Evolutionary conservation across 2,888 invertebrate species (phyloP).

Genomic region (Ophonus ardosiacus): DNA sequence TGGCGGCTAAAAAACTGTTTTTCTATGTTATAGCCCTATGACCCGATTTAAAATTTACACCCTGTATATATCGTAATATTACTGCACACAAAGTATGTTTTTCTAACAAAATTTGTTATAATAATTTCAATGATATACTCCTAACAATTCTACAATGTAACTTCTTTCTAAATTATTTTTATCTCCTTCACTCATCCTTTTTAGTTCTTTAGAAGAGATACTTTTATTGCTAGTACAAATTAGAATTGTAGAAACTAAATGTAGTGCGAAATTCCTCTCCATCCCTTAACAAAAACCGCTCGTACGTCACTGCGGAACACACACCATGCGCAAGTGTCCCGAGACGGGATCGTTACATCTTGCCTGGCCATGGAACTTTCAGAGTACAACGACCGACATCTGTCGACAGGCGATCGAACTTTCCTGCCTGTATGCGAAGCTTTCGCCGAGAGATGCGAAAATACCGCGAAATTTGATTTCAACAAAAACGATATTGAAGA

Average conservation of each 20-base stretch:
- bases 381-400: constrained; percentile 51
- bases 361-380: constrained; percentile 22
- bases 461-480: constrained; percentile 38
- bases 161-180: background rate
- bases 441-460: constrained; percentile 6
- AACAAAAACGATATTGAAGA: background rate
- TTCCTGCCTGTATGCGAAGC: constrained; percentile 9
- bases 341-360: constrained; percentile 54
- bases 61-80: too few relatives aligned
- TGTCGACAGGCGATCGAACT: constrained; percentile 43
- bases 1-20: too few relatives aligned
- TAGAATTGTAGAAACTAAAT: constrained; percentile 38
- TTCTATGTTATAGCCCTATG: too few relatives aligned
- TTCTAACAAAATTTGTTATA: background rate
- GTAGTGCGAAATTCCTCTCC: background rate
- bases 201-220: background rate
- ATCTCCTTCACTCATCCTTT: background rate
- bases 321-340: constrained; percentile 24
- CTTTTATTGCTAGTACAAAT: constrained; percentile 22
- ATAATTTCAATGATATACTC: background rate
- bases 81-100: too few relatives aligned
- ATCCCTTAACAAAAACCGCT: background rate
- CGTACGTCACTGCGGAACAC: constrained; percentile 42
- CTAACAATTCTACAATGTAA: too few relatives aligned
- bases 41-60: too few relatives aligned